phyloP scores from a whole-genome alignment of 2,888 invertebrate genomes.

The Iselma pallidipennis region DNA sequence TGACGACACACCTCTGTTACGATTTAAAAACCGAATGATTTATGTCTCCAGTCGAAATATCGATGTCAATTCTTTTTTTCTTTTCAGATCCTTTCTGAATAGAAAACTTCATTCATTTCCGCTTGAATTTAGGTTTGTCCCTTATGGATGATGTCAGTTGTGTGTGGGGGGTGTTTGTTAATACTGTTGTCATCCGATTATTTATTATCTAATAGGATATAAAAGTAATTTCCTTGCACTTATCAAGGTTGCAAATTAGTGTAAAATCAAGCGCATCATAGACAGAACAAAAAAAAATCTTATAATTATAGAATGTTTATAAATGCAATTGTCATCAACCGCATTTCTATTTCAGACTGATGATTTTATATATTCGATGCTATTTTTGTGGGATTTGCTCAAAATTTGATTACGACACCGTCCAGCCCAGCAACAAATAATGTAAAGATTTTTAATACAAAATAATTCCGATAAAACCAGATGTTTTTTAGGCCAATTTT shows the following conservation, averaged over 20 bases:
- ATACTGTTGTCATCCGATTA: neutral
- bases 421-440: neutral
- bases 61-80: slow-evolving; percentile 4
- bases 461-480: too few species aligned
- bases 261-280: neutral
- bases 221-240: neutral
- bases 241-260: neutral
- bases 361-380: too few species aligned
- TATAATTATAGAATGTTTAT: neutral
- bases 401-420: neutral
- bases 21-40: slow-evolving; percentile 18
- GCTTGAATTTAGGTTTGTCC: slow-evolving; percentile 24
- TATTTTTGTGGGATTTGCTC: neutral
- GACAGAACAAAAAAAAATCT: neutral
- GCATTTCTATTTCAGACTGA: neutral
- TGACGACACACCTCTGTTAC: slow-evolving; percentile 26
- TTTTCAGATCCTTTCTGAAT: slow-evolving; percentile 2
- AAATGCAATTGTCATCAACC: neutral
- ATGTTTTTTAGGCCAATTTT: neutral
- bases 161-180: neutral
- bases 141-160: slow-evolving; percentile 13
- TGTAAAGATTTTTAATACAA: too few species aligned
- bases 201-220: neutral
- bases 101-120: slow-evolving; percentile 24
- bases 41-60: slow-evolving; percentile 17